A percentile compares a stretch with the other conserved stretches of the same genome.
Conservation (phyloP, 2,888 invertebrate genomes). For the Abrostola triplasia region DNA sequence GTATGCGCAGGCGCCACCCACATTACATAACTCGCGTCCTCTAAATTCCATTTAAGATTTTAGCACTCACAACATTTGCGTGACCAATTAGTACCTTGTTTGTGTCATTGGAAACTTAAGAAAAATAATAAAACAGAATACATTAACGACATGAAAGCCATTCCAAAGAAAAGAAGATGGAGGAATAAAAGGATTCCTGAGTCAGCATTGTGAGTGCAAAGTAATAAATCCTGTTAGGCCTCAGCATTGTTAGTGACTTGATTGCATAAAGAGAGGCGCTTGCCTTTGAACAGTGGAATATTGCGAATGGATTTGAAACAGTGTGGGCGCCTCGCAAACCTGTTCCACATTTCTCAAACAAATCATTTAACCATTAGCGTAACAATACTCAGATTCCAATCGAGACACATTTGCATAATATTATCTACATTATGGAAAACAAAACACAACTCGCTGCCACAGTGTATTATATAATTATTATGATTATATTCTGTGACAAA, state of each 20-base stretch:
- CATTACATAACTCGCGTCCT: constrained; percentile 63
- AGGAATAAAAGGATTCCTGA: constrained; percentile 24
- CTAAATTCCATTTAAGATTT: constrained; percentile 59
- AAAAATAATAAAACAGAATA: constrained; percentile 24
- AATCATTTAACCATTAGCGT: constrained; percentile 12
- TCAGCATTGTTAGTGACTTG: constrained; percentile 28
- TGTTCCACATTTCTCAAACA: constrained; percentile 12
- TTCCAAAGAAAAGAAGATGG: constrained; percentile 8
- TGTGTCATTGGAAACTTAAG: constrained; percentile 41
- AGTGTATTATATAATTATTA: background rate
- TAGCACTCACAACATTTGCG: constrained; percentile 59
- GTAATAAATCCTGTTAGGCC: constrained; percentile 38
- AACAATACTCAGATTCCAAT: constrained; percentile 12
- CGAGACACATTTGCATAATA: constrained; percentile 21
- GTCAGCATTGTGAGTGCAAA: constrained; percentile 23
- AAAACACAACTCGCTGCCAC: background rate
- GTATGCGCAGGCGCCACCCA: constrained; percentile 52
- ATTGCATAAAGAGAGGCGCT: constrained; percentile 29
- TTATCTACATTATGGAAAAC: constrained; percentile 22
- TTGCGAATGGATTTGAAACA: constrained; percentile 11
- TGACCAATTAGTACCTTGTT: constrained; percentile 52
- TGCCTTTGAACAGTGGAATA: constrained; percentile 30
- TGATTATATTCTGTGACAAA: background rate
- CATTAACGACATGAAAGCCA: constrained; percentile 1
- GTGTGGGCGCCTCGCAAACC: constrained; percentile 28